Percentiles rank a stretch among this genome's conserved stretches.
Conservation (phyloP, 2,888 invertebrate species). For the Cosmia trapezina region DNA sequence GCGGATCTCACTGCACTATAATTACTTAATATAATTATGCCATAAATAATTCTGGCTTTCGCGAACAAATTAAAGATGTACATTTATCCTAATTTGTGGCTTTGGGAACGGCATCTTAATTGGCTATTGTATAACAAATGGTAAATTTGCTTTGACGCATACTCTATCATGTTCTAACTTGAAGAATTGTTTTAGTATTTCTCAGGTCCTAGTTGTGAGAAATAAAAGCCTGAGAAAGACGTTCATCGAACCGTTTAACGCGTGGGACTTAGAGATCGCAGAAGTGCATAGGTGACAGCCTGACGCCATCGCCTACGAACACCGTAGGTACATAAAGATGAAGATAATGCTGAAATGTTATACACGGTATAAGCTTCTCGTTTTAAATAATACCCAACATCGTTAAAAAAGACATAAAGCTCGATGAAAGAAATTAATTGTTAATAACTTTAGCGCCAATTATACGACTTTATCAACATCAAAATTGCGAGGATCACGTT, state of each 20-base stretch:
- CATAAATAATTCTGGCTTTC: constrained; percentile 78
- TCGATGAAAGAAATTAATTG: constrained; percentile 48
- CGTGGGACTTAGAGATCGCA: constrained; percentile 58
- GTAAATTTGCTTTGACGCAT: constrained; percentile 48
- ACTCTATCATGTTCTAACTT: constrained; percentile 39
- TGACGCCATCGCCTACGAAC: constrained; percentile 38
- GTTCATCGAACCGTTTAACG: constrained; percentile 42
- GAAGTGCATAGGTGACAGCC: constrained; percentile 48
- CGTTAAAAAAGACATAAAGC: constrained; percentile 35
- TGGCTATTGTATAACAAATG: constrained; percentile 50
- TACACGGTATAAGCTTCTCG: too few species aligned
- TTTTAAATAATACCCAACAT: constrained; percentile 25
- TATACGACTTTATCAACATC: constrained; percentile 47
- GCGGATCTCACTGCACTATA: constrained; percentile 77
- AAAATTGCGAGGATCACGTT: constrained; percentile 65
- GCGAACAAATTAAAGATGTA: constrained; percentile 70
- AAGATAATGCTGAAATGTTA: constrained; percentile 53
- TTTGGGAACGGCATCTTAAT: constrained; percentile 60
- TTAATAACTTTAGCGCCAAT: constrained; percentile 56
- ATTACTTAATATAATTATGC: constrained; percentile 84
- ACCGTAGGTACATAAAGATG: constrained; percentile 46
- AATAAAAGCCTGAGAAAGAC: constrained; percentile 50
- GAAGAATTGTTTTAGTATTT: constrained; percentile 46
- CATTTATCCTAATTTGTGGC: constrained; percentile 71
- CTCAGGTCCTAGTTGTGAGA: constrained; percentile 35